Evolutionary conservation across 2,797 vertebrate species (phyloP).

Genomic region (Coregonus ussuriensis): DNA sequence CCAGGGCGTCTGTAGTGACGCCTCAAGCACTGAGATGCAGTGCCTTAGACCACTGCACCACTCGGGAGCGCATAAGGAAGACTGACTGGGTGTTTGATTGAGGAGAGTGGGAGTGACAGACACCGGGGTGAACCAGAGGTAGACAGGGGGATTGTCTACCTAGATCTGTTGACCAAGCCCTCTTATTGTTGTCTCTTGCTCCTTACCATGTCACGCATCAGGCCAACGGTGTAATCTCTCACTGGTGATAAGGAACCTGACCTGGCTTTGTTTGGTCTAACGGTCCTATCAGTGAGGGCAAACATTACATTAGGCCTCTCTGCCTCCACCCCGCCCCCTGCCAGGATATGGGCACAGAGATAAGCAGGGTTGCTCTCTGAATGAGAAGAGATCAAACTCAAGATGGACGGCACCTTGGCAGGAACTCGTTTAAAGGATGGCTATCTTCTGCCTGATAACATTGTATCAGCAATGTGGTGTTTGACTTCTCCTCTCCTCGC

Average conservation of each 20-base stretch:
- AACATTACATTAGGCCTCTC: slow-evolving; percentile 12
- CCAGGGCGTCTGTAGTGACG: too few species aligned
- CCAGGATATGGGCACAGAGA: slow-evolving; percentile 10
- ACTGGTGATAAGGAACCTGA: slow-evolving; percentile 23
- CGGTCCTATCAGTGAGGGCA: slow-evolving; percentile 43
- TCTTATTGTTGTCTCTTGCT: neutral
- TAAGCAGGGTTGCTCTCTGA: slow-evolving; percentile 12
- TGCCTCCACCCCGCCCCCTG: too few species aligned
- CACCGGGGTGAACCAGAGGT: slow-evolving; percentile 8
- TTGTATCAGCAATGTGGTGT: too few species aligned
- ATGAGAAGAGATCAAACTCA: slow-evolving; percentile 28
- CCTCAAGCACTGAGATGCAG: too few species aligned
- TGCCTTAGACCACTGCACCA: too few species aligned
- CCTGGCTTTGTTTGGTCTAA: slow-evolving; percentile 44
- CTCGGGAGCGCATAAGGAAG: neutral
- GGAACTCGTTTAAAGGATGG: neutral
- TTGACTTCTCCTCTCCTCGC: too few species aligned
- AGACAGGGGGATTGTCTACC: neutral
- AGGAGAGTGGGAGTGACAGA: neutral
- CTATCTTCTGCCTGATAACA: neutral
- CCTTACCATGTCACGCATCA: too few species aligned
- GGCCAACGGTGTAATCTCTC: slow-evolving; percentile 26
- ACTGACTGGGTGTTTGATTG: neutral
- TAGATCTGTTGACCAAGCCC: slow-evolving; percentile 3
- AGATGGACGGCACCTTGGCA: slow-evolving; percentile 19